phyloP scores from a whole-genome alignment of 2,797 vertebrate genomes.

The Masticophis lateralis region DNA sequence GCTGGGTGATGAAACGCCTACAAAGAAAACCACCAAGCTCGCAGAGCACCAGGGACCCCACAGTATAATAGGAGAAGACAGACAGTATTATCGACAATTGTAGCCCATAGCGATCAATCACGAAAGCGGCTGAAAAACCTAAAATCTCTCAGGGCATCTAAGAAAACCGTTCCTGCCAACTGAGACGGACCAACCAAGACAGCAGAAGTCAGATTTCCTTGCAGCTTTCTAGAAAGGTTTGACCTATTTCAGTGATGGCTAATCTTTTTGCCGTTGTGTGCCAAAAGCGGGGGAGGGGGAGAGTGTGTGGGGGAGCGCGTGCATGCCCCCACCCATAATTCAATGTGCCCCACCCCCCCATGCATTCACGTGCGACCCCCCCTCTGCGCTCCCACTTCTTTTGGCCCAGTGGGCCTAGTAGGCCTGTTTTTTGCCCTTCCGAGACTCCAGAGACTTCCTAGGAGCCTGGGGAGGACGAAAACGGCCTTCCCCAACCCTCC shows the following conservation, averaged over 20 bases:
- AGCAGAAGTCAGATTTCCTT: not conserved
- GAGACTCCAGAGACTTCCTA: too few relatives aligned
- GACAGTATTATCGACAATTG: not conserved
- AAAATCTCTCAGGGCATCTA: not conserved
- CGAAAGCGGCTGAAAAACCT: not conserved
- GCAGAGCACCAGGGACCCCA: not conserved
- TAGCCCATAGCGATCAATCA: not conserved
- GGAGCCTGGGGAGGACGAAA: too few relatives aligned
- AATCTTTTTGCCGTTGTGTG: too few relatives aligned
- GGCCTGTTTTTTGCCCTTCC: too few relatives aligned
- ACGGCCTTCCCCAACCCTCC: too few relatives aligned
- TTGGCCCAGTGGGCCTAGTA: too few relatives aligned
- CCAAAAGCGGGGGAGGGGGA: too few relatives aligned
- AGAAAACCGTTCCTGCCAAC: not conserved
- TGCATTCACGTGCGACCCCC: too few relatives aligned
- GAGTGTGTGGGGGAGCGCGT: fast-evolving
- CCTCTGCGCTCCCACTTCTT: too few relatives aligned
- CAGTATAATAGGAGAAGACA: not conserved
- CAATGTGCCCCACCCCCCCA: too few relatives aligned
- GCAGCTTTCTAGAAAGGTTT: not conserved
- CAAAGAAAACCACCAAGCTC: not conserved
- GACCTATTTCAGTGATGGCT: too few relatives aligned
- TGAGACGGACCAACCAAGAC: not conserved
- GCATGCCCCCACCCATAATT: too few relatives aligned
- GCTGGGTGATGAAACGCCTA: not conserved